Percentiles rank a stretch among this genome's conserved stretches.
These are phyloP conservation scores for Marmota monax DNA, from an alignment of 2,113 vertebrate species.

Conservation along the genomic window DNA sequence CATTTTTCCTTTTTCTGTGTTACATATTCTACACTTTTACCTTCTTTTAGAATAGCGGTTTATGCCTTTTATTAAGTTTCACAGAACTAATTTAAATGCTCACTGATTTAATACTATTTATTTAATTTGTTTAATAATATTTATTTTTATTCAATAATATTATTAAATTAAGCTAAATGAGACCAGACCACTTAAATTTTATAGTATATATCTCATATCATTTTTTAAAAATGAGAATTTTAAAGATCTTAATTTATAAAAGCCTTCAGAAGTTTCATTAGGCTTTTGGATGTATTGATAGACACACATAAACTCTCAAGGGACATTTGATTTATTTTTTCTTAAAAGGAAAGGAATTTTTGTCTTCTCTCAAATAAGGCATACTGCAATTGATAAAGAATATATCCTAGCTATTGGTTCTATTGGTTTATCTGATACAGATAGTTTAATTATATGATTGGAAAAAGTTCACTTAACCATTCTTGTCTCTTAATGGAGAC, in stretches of 20 bases:
- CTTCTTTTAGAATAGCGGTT: slow-evolving; percentile 56
- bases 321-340: background rate
- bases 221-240: slow-evolving; percentile 71
- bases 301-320: background rate
- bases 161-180: slow-evolving; percentile 76
- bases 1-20: slow-evolving; percentile 47
- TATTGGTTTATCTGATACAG: background rate
- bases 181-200: slow-evolving; percentile 67
- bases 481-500: background rate
- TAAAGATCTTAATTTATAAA: slow-evolving; percentile 77
- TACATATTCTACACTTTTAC: slow-evolving; percentile 31
- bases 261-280: slow-evolving; percentile 56
- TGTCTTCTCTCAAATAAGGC: slow-evolving; percentile 38
- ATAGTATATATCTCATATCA: slow-evolving; percentile 53
- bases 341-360: slow-evolving; percentile 26
- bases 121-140: slow-evolving; percentile 74
- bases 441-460: background rate
- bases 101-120: slow-evolving; percentile 74
- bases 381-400: slow-evolving; percentile 23
- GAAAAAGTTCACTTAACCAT: background rate
- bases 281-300: slow-evolving; percentile 52
- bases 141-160: slow-evolving; percentile 80
- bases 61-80: slow-evolving; percentile 70
- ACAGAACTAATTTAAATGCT: slow-evolving; percentile 71
- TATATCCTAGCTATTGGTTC: background rate